Evolutionary conservation across 2,888 invertebrate genomes (phyloP).

Genomic region (Philhelius pedissequus): DNA sequence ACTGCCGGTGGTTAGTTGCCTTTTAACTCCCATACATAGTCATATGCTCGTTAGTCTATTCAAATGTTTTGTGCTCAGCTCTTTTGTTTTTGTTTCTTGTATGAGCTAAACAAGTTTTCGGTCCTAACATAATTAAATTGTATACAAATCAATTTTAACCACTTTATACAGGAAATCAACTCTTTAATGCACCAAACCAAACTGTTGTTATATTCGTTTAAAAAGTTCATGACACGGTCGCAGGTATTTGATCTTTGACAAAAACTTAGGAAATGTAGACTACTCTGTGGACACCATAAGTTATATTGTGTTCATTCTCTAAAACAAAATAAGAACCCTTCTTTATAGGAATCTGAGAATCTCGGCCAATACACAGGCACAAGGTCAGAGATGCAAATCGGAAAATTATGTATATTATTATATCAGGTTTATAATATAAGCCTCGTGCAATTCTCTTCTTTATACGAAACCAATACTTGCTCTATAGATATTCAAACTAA

Average conservation of each 20-base stretch:
- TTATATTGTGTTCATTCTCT: too few species aligned
- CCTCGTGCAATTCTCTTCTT: background rate
- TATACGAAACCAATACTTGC: background rate
- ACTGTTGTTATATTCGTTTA: background rate
- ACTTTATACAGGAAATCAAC: background rate
- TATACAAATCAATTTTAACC: background rate
- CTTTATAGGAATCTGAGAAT: too few species aligned
- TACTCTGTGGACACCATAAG: too few species aligned
- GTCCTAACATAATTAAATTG: background rate
- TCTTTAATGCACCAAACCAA: background rate
- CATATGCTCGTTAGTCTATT: background rate
- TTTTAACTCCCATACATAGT: background rate
- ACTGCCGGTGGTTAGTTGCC: background rate
- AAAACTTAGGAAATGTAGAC: too few species aligned
- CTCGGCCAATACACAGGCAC: too few species aligned
- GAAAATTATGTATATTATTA: too few species aligned
- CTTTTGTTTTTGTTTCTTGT: background rate
- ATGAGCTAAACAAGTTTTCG: background rate
- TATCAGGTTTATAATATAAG: background rate
- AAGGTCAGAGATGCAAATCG: too few species aligned
- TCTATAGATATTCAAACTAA: background rate
- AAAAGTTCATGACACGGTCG: background rate
- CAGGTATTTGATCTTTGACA: background rate
- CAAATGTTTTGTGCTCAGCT: constrained; percentile 16
- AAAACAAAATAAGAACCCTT: too few species aligned